Percentiles rank a stretch among this genome's conserved stretches.
These are phyloP conservation scores for Drosophila biarmipes DNA, from an alignment of 1,140 invertebrate species.

Conservation along the genomic window DNA sequence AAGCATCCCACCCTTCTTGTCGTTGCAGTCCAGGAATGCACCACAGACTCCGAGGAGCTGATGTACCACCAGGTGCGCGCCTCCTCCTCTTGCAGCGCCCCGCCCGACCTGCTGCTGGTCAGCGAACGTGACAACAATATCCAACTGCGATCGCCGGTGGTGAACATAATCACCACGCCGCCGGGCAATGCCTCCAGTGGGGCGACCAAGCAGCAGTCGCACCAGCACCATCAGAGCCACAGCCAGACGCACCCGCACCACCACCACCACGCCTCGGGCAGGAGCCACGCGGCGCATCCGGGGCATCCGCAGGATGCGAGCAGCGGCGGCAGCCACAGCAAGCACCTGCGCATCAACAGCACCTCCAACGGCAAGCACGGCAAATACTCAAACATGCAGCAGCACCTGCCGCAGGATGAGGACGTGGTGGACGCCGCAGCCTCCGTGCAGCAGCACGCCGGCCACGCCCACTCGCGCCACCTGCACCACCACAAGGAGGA, in stretches of 20 bases:
- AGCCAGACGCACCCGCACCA: slow-evolving; percentile 46
- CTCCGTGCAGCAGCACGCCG: slow-evolving; percentile 39
- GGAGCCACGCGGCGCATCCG: slow-evolving; percentile 29
- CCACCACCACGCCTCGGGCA: slow-evolving; percentile 31
- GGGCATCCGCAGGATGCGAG: slow-evolving; percentile 54
- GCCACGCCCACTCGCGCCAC: slow-evolving; percentile 60
- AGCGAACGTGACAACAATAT: slow-evolving; percentile 84
- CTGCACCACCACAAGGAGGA: slow-evolving; percentile 77
- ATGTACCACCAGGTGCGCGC: slow-evolving; percentile 84
- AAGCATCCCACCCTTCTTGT: slow-evolving; percentile 42
- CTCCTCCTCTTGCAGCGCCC: slow-evolving; percentile 83
- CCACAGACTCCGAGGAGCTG: slow-evolving; percentile 84
- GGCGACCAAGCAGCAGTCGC: slow-evolving; percentile 39
- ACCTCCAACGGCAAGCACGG: slow-evolving; percentile 63
- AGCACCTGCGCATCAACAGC: slow-evolving; percentile 71
- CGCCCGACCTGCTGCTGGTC: slow-evolving; percentile 81
- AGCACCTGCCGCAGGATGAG: slow-evolving; percentile 51
- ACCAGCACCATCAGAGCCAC: slow-evolving; percentile 22
- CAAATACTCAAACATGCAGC: slow-evolving; percentile 73
- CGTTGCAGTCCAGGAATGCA: slow-evolving; percentile 83
- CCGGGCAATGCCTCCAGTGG: slow-evolving; percentile 59
- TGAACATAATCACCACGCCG: slow-evolving; percentile 81
- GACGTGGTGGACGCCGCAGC: slow-evolving; percentile 68
- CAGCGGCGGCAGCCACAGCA: slow-evolving; percentile 64
- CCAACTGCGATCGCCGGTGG: slow-evolving; percentile 76